These are phyloP conservation scores for Drosophila neotestacea DNA, from an alignment of 2,888 invertebrate species.

Conservation along the genomic window DNA sequence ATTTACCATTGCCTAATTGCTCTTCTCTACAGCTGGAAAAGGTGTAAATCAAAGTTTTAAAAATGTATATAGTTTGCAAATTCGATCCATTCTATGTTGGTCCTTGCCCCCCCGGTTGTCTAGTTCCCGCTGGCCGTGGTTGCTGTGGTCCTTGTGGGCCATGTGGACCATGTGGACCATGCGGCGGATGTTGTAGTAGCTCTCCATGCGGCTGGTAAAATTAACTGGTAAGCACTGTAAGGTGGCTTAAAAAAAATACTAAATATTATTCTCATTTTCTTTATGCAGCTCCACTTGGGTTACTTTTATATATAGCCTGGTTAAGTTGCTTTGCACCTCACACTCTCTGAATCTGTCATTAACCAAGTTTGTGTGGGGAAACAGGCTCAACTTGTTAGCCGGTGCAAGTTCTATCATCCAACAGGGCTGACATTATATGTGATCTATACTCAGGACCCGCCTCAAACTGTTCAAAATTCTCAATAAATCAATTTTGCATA, in stretches of 20 bases:
- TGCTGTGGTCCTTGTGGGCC: constrained; percentile 21
- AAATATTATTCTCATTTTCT: not conserved
- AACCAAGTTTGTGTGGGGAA: not conserved
- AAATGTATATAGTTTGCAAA: constrained; percentile 54
- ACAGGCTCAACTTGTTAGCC: not conserved
- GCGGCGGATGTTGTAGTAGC: constrained; percentile 12
- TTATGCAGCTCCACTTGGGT: not conserved
- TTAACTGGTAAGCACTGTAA: constrained; percentile 1
- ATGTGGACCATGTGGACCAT: constrained; percentile 18
- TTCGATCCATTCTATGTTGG: constrained; percentile 68
- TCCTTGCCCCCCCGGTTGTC: constrained; percentile 64
- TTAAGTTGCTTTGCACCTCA: not conserved
- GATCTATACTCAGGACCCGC: constrained; percentile 5
- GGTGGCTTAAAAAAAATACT: not conserved
- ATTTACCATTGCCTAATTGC: no score
- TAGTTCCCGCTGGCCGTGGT: constrained; percentile 28
- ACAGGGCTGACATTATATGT: constrained; percentile 4
- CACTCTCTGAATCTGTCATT: not conserved
- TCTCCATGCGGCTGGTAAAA: constrained; percentile 18
- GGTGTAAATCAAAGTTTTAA: not conserved
- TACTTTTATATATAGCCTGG: constrained; percentile 5
- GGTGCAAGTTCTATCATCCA: not conserved
- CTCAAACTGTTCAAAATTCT: constrained; percentile 4
- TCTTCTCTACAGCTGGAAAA: no score
- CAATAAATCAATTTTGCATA: constrained; percentile 1